phyloP scores from a whole-genome alignment of 2,797 vertebrate genomes.

The Fratercula arctica region DNA sequence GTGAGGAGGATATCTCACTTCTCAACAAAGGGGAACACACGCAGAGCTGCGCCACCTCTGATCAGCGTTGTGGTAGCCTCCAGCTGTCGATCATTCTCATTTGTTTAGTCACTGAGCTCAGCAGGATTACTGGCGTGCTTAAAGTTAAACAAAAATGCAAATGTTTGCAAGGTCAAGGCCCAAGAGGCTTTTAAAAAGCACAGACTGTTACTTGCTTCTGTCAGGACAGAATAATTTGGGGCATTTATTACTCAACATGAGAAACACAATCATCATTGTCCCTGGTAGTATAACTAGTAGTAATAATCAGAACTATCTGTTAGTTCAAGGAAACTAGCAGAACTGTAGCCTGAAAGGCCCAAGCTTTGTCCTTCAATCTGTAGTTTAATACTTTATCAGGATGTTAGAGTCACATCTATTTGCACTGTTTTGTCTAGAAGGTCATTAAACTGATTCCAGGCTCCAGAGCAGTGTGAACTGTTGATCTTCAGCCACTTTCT shows the following conservation, averaged over 20 bases:
- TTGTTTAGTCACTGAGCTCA: not conserved
- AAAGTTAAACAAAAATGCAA: slow-evolving; percentile 5
- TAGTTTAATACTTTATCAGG: not conserved
- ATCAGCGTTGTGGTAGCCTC: not conserved
- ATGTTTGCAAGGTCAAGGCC: not conserved
- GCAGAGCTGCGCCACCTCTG: rapidly evolving
- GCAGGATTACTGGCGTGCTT: not conserved
- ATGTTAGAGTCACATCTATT: not conserved
- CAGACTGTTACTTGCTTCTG: not conserved
- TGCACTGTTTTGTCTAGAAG: not conserved
- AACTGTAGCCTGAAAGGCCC: not conserved
- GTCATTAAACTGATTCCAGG: not conserved
- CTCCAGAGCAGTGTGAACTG: not conserved
- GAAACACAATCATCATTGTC: not conserved
- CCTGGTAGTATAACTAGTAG: not conserved
- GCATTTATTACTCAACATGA: not conserved
- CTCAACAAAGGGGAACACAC: not conserved
- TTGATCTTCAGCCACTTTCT: not conserved
- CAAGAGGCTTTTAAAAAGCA: not conserved
- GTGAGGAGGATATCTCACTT: not conserved
- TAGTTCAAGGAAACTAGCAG: not conserved
- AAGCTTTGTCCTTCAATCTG: not conserved
- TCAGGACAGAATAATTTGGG: not conserved
- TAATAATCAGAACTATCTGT: not conserved
- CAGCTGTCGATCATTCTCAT: not conserved